Evolutionary conservation across 2,888 invertebrate genomes (phyloP), one percentile per base, ranked within the genome.

Genomic region (Griposia aprilina): DNA sequence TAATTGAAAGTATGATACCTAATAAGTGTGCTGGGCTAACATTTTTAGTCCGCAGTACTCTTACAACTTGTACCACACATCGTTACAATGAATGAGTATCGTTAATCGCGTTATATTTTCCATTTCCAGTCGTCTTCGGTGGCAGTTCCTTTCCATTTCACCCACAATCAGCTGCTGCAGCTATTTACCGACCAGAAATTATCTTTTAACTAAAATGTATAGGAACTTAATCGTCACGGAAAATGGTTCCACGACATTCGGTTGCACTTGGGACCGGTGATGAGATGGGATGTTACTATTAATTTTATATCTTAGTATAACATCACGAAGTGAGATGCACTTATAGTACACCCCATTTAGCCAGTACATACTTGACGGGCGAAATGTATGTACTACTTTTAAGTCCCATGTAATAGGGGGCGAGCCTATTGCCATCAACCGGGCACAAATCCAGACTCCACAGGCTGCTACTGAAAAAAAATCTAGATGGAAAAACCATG

Each of bases 81-180:
- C 84, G 62, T 72, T 83, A 93, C 94, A 94, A 94, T 93, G 92
- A 94, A 92, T 92, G 92, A 93, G 91, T 92, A 90, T 91, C 90
- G 92, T 91, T 95, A 95, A 95, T 93, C 81, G 74, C 83, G 88
- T 95, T 95, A 95, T 92, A 78, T 94, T 94, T 94, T 94, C 94
- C 94, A 95, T 95, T 95, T 95, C 95, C 95, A 92, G 59, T 78
- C 82, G 76, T 89, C 88, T 86, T 86, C 83, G 17, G 59, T 45
- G 48, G 83, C 84, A 87, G 85, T 87, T 85, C 82, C 80, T 57
- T 78, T 80, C 86, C 75, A 86, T 83, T 84, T 84, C 74, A 80
- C 67, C 75, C 45, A 71, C 81, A 80, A 87, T 87, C 83, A 88
- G 78, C 84, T 72, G 79, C 88, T 75, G 84, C 88, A 87, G 80